A percentile compares a stretch with the other conserved stretches of the same genome.
Evolutionary conservation across 2,113 vertebrate species (phyloP).

Genomic region (Chamaetylas fuelleborni): DNA sequence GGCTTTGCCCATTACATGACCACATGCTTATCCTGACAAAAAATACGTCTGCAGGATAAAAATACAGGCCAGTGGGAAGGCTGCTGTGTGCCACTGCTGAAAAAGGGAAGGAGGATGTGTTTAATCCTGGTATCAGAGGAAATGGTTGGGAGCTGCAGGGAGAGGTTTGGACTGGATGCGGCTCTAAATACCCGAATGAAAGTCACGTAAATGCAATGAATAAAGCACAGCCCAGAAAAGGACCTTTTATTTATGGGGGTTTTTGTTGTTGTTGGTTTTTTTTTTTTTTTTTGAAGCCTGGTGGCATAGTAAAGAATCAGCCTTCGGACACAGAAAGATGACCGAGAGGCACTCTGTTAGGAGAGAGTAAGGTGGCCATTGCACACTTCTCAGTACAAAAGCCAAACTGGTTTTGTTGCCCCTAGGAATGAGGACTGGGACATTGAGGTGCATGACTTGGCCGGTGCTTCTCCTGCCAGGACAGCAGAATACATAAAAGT

Average conservation of each 20-base stretch:
- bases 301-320: neutral
- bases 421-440: neutral
- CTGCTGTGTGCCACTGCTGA: neutral
- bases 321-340: neutral
- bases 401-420: neutral
- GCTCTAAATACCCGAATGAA: neutral
- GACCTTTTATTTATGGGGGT: neutral
- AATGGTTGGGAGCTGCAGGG: neutral
- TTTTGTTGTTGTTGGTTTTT: too few species aligned
- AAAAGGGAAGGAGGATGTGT: neutral
- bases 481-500: rapidly evolving
- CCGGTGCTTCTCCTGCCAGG: neutral
- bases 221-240: neutral
- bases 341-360: neutral
- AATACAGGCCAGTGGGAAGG: neutral
- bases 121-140: neutral
- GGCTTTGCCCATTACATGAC: rapidly evolving
- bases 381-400: neutral
- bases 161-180: neutral
- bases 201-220: neutral
- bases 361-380: neutral
- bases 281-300: neutral
- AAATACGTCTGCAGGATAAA: neutral
- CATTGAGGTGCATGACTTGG: neutral
- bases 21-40: neutral